phyloP scores from a whole-genome alignment of 2,113 vertebrate species.

The Agapornis roseicollis region DNA sequence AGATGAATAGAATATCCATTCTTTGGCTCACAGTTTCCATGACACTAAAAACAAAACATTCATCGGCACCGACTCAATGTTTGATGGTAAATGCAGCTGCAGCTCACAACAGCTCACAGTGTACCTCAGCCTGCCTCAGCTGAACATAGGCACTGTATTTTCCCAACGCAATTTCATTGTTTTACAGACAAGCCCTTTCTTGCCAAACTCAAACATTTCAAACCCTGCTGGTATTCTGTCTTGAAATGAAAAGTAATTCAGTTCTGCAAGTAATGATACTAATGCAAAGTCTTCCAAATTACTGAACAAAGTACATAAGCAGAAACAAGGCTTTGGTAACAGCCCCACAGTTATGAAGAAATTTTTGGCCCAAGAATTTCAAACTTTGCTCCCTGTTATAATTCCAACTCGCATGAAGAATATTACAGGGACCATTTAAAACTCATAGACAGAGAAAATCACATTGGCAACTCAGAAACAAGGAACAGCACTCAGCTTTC shows the following conservation, averaged over 20 bases:
- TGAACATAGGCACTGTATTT: slow-evolving; percentile 70
- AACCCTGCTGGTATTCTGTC: slow-evolving; percentile 13
- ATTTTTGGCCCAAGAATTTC: background rate
- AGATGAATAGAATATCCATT: slow-evolving; percentile 80
- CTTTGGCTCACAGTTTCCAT: slow-evolving; percentile 81
- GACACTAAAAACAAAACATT: slow-evolving; percentile 83
- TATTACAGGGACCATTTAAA: background rate
- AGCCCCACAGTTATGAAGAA: background rate
- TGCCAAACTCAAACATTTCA: slow-evolving; percentile 49
- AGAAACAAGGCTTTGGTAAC: background rate
- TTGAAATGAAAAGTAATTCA: slow-evolving; percentile 31
- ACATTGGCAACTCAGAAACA: background rate
- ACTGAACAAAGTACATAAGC: background rate
- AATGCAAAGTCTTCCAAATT: background rate
- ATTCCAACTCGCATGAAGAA: background rate
- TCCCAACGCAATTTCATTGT: slow-evolving; percentile 61
- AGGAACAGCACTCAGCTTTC: background rate
- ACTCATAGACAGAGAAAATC: background rate
- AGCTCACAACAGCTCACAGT: slow-evolving; percentile 68
- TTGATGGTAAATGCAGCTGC: slow-evolving; percentile 81
- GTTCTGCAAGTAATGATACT: slow-evolving; percentile 20
- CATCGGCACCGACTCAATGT: slow-evolving; percentile 72
- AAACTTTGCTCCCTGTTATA: background rate
- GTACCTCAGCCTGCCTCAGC: slow-evolving; percentile 48
- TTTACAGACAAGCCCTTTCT: slow-evolving; percentile 57